These are phyloP conservation scores for Corvus hawaiiensis DNA, from an alignment of 2,113 vertebrate species.

Conservation along the genomic window DNA sequence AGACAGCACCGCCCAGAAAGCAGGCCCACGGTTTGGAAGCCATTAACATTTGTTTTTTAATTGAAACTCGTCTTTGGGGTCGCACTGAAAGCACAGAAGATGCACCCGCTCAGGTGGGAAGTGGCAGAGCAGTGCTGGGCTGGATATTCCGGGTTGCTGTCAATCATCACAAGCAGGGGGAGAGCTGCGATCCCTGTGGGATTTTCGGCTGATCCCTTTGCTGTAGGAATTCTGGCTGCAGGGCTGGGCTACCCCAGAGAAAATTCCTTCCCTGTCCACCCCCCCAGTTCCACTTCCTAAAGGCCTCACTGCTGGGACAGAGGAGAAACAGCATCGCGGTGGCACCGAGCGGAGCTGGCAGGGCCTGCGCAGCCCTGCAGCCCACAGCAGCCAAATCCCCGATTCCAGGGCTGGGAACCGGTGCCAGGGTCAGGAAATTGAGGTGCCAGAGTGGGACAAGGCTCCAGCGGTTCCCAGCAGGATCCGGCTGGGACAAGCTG, in stretches of 20 bases:
- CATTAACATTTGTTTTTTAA: background rate
- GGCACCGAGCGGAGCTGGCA: background rate
- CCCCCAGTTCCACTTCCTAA: background rate
- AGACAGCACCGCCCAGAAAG: background rate
- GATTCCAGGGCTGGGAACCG: background rate
- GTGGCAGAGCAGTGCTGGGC: background rate
- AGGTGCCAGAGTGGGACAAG: background rate
- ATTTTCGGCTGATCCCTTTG: background rate
- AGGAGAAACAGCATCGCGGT: background rate
- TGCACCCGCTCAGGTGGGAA: background rate
- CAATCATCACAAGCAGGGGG: background rate
- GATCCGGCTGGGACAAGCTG: background rate
- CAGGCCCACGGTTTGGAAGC: background rate
- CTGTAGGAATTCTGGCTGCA: background rate
- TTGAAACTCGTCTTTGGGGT: background rate
- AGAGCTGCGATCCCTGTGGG: background rate
- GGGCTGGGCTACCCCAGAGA: background rate
- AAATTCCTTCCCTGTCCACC: background rate
- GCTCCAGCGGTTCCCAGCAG: background rate
- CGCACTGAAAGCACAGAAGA: background rate
- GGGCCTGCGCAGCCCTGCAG: background rate
- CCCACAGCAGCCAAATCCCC: background rate
- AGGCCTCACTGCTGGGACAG: background rate
- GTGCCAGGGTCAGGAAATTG: background rate
- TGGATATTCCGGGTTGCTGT: background rate